phyloP scores from a whole-genome alignment of 2,113 vertebrate species.

The Tragelaphus scriptus region DNA sequence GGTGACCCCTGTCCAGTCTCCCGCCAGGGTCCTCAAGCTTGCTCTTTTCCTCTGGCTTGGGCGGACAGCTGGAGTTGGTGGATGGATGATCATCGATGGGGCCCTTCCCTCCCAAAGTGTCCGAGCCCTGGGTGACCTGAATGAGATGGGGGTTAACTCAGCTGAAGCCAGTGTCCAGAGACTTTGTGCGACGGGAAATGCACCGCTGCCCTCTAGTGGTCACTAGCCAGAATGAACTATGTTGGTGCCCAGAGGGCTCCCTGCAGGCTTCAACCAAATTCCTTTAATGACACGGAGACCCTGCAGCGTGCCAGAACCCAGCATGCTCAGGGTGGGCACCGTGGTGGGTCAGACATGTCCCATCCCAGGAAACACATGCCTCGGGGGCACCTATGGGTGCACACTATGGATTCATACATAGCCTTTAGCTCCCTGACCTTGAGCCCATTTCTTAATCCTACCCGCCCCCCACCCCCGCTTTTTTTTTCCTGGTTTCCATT shows the following conservation, averaged over 20 bases:
- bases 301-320: too few species aligned
- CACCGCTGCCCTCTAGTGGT: constrained; percentile 78
- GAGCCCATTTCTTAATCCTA: background rate
- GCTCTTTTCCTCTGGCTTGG: background rate
- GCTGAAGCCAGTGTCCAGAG: accelerated
- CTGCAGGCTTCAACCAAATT: accelerated
- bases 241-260: accelerated
- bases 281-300: accelerated
- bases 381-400: background rate
- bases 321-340: accelerated
- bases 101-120: accelerated
- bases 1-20: background rate
- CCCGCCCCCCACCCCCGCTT: too few species aligned
- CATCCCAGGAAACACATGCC: background rate
- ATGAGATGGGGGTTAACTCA: accelerated
- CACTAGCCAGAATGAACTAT: background rate
- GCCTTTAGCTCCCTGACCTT: background rate
- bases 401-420: accelerated
- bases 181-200: background rate
- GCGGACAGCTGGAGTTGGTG: accelerated
- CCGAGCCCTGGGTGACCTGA: background rate
- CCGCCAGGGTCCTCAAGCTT: accelerated
- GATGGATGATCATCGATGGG: background rate
- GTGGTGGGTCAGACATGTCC: background rate
- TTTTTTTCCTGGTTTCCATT: background rate